Base-by-base conservation (phyloP, 2,113 vertebrate genomes). In the Leucosticte australis region DNA sequence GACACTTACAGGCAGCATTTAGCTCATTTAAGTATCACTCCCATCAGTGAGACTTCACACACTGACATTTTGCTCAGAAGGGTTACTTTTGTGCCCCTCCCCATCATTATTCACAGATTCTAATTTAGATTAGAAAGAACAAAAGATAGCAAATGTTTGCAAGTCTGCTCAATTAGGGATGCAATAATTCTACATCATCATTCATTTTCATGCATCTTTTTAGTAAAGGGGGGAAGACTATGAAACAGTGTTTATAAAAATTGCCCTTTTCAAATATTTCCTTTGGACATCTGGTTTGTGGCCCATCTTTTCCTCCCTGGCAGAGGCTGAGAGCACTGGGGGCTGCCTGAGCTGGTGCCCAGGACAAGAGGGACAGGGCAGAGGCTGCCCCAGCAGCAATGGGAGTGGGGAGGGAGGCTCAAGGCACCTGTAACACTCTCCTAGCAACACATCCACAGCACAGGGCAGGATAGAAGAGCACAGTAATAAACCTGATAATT, bases 121-220 rank as follows among this genome's bases (percentile, higher is more conserved):
- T 16, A 94, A 89, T 96, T 97, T 96, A 96, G 67, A 63, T 96
- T 95, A 95, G 67, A 63, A 90, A 92, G 91, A 97, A 90, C 68
- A 90, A 93, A 87, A 97, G 49, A 60, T 2, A 69, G 37, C 15
- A 83, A 68, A 60, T 87, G 52, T 94, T 95, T 96, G 50, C 39
- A 83, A 86, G 56, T 73, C 30, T n/a, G 42, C 23, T 94, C 55
- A 60, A 26, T 91, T 90, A 90, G 17, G 13, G 14, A 52, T 71
- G 19, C 15, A 57, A 9, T 17, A 65, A 87, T 67, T 95, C 71
- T 63, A 75, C 52, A 42, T 23, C 81, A 55, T 49, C 23, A 37
- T 55, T 78, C 3, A 2, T n/a, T 71, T 83, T 67, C 28, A 41
- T 12, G 2, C 33, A 22, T n/a, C 23, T 85, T 87, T 94, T 76